A percentile compares a stretch with the other conserved stretches of the same genome.
phyloP scores from a whole-genome alignment of 2,113 vertebrate genomes.

The Cricetomys ansorgei region DNA sequence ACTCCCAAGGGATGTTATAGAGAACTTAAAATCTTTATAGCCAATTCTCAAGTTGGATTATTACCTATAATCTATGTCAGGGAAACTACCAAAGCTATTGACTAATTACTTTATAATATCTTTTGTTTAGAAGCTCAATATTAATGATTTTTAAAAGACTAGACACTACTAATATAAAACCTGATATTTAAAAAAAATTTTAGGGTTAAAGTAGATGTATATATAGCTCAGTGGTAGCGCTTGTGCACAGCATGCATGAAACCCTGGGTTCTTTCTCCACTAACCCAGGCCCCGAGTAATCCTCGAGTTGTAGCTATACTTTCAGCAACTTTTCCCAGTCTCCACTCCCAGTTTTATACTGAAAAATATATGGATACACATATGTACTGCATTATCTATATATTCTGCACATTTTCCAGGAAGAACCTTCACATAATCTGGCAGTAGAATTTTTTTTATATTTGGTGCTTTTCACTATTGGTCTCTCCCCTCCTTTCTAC shows the following conservation, averaged over 20 bases:
- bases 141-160: conserved; percentile 41
- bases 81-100: neutral
- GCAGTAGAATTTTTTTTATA: conserved; percentile 25
- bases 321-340: neutral
- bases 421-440: conserved; percentile 5
- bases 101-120: neutral
- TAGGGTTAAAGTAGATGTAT: neutral
- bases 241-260: neutral
- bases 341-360: neutral
- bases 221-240: neutral
- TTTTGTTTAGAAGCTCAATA: conserved; percentile 43
- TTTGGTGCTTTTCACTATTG: conserved; percentile 36
- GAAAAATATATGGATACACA: neutral
- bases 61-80: conserved; percentile 39
- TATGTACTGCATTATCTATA: neutral
- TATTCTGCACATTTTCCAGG: neutral
- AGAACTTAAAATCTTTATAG: conserved; percentile 30
- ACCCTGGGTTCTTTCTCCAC: neutral
- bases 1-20: neutral
- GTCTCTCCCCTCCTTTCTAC: neutral
- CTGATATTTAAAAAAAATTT: neutral
- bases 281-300: neutral
- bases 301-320: neutral
- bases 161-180: conserved; percentile 27
- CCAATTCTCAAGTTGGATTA: conserved; percentile 24